Conservation (phyloP, 2,113 vertebrate genomes). For the Physeter macrocephalus region DNA sequence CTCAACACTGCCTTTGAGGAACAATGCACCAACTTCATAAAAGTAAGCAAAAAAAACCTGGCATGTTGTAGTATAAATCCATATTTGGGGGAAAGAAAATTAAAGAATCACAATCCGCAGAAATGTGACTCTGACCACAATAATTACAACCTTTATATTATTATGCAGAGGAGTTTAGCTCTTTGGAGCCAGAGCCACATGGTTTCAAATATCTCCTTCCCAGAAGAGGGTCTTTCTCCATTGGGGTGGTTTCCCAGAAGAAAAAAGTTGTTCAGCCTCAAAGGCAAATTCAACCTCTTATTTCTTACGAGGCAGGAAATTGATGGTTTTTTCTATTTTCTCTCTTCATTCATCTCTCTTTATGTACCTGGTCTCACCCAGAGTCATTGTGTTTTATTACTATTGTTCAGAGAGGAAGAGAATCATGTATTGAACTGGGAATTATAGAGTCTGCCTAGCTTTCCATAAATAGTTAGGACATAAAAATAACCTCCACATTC, state of each 20-base stretch:
- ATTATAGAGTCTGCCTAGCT: not conserved
- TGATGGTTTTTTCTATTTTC: not conserved
- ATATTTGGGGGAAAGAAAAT: conserved; percentile 7
- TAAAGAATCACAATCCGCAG: not conserved
- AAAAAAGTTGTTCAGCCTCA: not conserved
- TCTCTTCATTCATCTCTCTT: not conserved
- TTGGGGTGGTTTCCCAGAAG: not conserved
- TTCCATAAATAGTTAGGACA: not conserved
- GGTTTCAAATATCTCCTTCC: not conserved
- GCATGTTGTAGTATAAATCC: not conserved
- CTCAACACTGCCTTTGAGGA: not conserved
- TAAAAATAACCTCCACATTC: not conserved
- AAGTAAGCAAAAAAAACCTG: not conserved
- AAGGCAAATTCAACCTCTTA: not conserved
- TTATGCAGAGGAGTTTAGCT: not conserved
- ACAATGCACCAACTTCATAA: not conserved
- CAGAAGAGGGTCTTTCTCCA: not conserved
- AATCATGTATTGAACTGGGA: not conserved
- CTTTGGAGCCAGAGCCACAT: not conserved
- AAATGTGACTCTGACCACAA: not conserved
- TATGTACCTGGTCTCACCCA: not conserved
- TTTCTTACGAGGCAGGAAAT: not conserved
- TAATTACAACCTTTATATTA: not conserved
- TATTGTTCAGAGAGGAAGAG: not conserved
- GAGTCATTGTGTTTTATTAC: not conserved